Evolutionary conservation across 2,797 vertebrate genomes (phyloP).

Genomic region (Poeciliopsis infans): DNA sequence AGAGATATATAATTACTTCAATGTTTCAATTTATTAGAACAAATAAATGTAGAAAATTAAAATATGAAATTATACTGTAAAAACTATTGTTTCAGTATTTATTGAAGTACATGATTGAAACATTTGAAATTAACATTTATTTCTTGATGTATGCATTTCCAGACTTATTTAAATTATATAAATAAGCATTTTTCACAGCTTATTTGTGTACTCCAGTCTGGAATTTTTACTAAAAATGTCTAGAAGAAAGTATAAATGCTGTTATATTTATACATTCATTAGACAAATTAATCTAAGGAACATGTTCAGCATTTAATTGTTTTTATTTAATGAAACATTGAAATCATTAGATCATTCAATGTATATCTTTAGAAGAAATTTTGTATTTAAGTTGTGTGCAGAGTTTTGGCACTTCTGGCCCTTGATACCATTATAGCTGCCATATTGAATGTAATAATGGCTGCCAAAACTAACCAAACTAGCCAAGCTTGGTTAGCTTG

Average conservation of each 20-base stretch:
- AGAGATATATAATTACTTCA: neutral
- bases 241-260: neutral
- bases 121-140: neutral
- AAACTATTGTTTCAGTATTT: conserved; percentile 1
- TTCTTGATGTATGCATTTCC: neutral
- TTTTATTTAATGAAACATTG: neutral
- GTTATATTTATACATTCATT: neutral
- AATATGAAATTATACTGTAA: neutral
- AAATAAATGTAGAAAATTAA: neutral
- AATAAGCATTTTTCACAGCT: neutral
- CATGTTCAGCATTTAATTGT: neutral
- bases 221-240: neutral
- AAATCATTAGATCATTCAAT: neutral
- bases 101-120: no score
- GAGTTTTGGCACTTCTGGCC: neutral
- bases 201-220: neutral
- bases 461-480: neutral
- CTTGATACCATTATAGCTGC: neutral
- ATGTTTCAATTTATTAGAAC: neutral
- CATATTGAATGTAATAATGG: neutral
- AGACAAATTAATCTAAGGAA: neutral
- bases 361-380: neutral
- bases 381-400: neutral
- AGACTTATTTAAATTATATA: neutral
- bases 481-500: no score